Evolutionary conservation across 2,113 vertebrate genomes (phyloP).

Genomic region (Callospermophilus lateralis): DNA sequence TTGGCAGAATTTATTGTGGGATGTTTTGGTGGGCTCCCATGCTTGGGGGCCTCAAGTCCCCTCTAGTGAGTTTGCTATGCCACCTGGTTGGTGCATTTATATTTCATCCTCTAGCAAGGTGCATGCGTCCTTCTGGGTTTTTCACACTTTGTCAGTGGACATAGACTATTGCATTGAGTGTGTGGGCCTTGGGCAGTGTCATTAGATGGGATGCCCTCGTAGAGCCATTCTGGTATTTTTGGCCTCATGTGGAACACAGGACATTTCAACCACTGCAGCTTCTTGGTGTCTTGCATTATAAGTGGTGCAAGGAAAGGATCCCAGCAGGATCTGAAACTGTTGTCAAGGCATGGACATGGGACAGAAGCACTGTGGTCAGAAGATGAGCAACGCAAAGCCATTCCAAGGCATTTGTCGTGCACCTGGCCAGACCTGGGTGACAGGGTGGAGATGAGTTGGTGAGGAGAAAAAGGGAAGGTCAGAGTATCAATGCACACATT

Average conservation of each 20-base stretch:
- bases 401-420: fast-evolving
- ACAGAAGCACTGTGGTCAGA: no score
- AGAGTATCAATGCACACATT: no score
- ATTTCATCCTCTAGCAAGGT: not conserved
- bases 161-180: not conserved
- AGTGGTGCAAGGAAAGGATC: no score
- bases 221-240: not conserved
- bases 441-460: not conserved
- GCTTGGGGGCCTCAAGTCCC: not conserved
- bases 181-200: not conserved
- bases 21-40: fast-evolving
- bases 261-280: not conserved
- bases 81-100: fast-evolving
- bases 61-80: not conserved
- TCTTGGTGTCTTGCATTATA: not conserved
- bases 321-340: not conserved
- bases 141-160: not conserved
- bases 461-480: not conserved
- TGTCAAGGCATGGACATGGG: fast-evolving
- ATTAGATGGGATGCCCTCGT: not conserved
- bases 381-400: not conserved
- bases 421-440: not conserved
- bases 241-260: no score
- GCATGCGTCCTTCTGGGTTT: not conserved
- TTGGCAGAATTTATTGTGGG: not conserved